Base-by-base conservation (phyloP, 2,797 vertebrate species). In the Choloepus didactylus region DNA sequence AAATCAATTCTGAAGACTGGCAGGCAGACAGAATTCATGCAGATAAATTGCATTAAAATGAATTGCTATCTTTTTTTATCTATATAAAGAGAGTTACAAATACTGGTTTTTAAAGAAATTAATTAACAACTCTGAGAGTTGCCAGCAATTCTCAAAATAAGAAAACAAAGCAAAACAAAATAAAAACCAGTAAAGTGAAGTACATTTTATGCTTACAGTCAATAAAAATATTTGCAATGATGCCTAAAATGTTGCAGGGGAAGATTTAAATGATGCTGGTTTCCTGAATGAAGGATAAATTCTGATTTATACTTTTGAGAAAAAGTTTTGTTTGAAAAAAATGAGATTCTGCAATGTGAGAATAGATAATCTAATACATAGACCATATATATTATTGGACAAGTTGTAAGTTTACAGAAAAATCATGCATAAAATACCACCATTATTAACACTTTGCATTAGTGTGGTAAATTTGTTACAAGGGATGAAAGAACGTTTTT, bases 231-330 rank as follows among this genome's bases (percentile, higher is more conserved):
- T 49, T 69, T 87, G 67, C 51, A 85, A 56, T 29, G 38, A 12
- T 73, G 15, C 54, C 70, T 79, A 77, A 84, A 84, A 76, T 5
- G n/a, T 41, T 2, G 29, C 9, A 4, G 66, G 69, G 27, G 15
- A 44, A 88, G 31, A 77, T 51, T 76, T 56, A 46, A 94, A 69
- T 62, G 67, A 69, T 62, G 29, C 16, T 75, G 46, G 67, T 62
- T 95, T 93, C 84, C 54, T 87, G 56, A 72, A 66, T 23, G 14
- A 86, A 95, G 87, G 56, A 18, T 73, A 82, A 49, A 18, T 35
- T 87, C 49, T 92, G 51, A 82, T 69, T 92, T 72, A 72, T 1
- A 46, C 0, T 27, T 8, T 35, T 4, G 23, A 38, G n/a, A 56
- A 56, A 86, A 64, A 81, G n/a, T 76, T 84, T 27, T 21, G 59